A percentile compares a stretch with the other conserved stretches of the same genome.
Conservation (phyloP, 2,888 invertebrate species). For the Synanthedon andrenaeformis region DNA sequence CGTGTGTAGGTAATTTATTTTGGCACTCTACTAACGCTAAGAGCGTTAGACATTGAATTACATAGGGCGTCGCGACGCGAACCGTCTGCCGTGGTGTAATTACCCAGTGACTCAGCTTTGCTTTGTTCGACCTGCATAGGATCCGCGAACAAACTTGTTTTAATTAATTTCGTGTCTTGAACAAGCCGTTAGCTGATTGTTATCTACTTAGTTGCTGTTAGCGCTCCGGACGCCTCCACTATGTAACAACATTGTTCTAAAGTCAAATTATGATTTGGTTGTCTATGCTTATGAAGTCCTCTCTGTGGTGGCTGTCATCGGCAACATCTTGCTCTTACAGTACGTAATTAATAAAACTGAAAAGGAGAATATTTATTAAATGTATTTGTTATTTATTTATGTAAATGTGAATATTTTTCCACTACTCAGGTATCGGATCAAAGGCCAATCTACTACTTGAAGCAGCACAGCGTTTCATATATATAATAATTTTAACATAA, state of each 20-base stretch:
- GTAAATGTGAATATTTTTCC: too few species aligned
- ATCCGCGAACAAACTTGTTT: constrained; percentile 71
- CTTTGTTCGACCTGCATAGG: constrained; percentile 68
- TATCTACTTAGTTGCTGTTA: constrained; percentile 69
- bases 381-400: too few species aligned
- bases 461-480: too few species aligned
- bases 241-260: constrained; percentile 59
- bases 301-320: too few species aligned
- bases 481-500: too few species aligned
- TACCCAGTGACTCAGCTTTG: constrained; percentile 67
- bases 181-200: constrained; percentile 66
- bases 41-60: too few species aligned
- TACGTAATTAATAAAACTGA: too few species aligned
- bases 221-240: constrained; percentile 57
- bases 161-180: constrained; percentile 71
- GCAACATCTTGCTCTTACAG: too few species aligned
- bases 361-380: too few species aligned
- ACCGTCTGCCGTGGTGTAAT: constrained; percentile 51
- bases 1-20: too few species aligned
- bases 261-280: constrained; percentile 42
- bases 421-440: too few species aligned
- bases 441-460: too few species aligned
- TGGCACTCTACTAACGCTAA: background rate
- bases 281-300: constrained; percentile 6
- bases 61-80: constrained; percentile 16